These are phyloP conservation scores for Tiliacea citrago DNA, from an alignment of 2,888 invertebrate species.

Conservation along the genomic window DNA sequence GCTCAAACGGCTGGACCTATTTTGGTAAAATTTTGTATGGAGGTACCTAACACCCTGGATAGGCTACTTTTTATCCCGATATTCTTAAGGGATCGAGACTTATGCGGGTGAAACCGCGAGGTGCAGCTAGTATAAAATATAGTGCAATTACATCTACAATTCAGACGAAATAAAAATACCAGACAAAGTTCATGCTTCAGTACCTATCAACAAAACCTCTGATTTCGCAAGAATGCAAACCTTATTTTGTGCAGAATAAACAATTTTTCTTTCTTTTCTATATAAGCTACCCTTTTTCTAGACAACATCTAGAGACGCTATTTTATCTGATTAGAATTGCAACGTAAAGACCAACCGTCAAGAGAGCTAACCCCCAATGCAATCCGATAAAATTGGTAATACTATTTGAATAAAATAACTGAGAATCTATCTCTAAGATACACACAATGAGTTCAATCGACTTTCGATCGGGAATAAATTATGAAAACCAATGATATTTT, in stretches of 20 bases:
- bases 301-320: slow-evolving; percentile 5
- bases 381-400: slow-evolving; percentile 33
- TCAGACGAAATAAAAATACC: background rate
- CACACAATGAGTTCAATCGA: slow-evolving; percentile 25
- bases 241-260: no score
- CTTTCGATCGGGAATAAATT: slow-evolving; percentile 25
- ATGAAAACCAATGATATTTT: background rate
- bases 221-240: slow-evolving; percentile 17
- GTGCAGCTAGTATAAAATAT: no score
- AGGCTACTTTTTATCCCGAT: no score
- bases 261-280: no score
- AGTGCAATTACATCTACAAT: slow-evolving; percentile 1
- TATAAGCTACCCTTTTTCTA: slow-evolving; percentile 11
- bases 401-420: slow-evolving; percentile 53
- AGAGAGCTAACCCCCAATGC: slow-evolving; percentile 12
- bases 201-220: background rate
- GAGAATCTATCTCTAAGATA: slow-evolving; percentile 13
- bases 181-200: background rate
- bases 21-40: no score
- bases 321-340: slow-evolving; percentile 45
- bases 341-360: slow-evolving; percentile 16
- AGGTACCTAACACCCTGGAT: no score
- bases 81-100: no score
- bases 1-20: no score
- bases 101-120: no score